A percentile compares a stretch with the other conserved stretches of the same genome.
phyloP scores from a whole-genome alignment of 1,140 invertebrate species.

The Ptiloglossa arizonensis region DNA sequence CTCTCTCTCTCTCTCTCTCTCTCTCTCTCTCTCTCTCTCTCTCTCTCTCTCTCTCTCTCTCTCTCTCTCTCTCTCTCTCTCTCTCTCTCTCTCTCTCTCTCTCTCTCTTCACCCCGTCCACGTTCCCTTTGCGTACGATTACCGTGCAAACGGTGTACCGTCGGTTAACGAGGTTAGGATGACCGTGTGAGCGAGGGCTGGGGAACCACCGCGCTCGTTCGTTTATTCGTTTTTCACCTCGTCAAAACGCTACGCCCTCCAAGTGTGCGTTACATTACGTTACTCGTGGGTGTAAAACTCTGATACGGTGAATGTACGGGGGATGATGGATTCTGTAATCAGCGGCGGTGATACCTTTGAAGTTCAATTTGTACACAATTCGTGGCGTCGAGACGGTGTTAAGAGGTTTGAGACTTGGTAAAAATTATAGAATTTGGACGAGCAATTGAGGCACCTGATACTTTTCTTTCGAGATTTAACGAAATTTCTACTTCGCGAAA shows the following conservation, averaged over 20 bases:
- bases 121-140: constrained; percentile 63
- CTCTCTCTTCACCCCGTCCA: constrained; percentile 17
- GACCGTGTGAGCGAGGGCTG: constrained; percentile 65
- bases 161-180: constrained; percentile 76
- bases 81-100: constrained; percentile 57
- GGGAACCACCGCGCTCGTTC: constrained; percentile 56
- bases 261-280: constrained; percentile 11
- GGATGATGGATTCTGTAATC: not conserved
- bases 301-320: not conserved
- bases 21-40: constrained; percentile 54
- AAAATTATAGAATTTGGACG: too few species aligned
- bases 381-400: too few species aligned
- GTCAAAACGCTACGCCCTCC: constrained; percentile 52
- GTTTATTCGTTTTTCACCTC: constrained; percentile 76
- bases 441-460: too few species aligned
- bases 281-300: constrained; percentile 14
- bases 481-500: too few species aligned
- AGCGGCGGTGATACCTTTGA: not conserved
- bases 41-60: constrained; percentile 55
- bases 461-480: too few species aligned
- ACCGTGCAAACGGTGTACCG: constrained; percentile 72
- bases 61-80: constrained; percentile 50
- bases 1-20: constrained; percentile 55
- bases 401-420: too few species aligned
- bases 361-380: constrained; percentile 27